Evolutionary conservation across 2,888 invertebrate species (phyloP), one percentile per base, ranked within the genome.

Genomic region (Orchesella flavescens): DNA sequence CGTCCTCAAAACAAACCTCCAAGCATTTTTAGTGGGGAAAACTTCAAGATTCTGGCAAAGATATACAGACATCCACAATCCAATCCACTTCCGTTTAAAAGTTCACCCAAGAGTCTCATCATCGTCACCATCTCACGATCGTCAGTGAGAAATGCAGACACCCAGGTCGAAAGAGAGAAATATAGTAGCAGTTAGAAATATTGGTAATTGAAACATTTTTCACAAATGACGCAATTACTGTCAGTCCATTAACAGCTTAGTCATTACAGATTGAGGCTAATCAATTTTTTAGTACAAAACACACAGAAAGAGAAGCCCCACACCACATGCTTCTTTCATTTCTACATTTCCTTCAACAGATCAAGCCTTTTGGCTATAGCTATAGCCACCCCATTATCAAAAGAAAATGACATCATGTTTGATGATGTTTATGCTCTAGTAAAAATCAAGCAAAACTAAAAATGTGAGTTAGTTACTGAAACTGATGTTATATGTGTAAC

Each of bases 181-280:
- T 34, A 34, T 34, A 34, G 34, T 34, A 34, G 34, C 34, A 34
- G 34, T 34, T 34, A 61, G 53, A 69, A 46, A 69, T 57, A 77
- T 69, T 55, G 65, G 61, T 66, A 76, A 63, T 63, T 63, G 76
- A 66, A 66, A 66, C 65, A 76, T 65, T 66, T 76, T 65, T 65
- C 76, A 76, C 76, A 65, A 63, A 44, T 66, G 55, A 72, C 44
- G 65, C 72, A 71, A 79, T 72, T 79, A 79, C 65, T 79, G 65
- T 71, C 53, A 53, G 65, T 79, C 72, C 72, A 79, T 79, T 79
- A 79, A 65, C 72, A 79, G 21, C 53, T 5, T 59, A 72, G 72
- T 55, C 79, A 79, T 79, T 79, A 79, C 79, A 71, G 53, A 79
- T 72, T 79, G 73, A 73, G 73, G 73, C 73, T 73, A 73, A 73